Conservation (phyloP, 2,113 vertebrate species). For the Felis catus region DNA sequence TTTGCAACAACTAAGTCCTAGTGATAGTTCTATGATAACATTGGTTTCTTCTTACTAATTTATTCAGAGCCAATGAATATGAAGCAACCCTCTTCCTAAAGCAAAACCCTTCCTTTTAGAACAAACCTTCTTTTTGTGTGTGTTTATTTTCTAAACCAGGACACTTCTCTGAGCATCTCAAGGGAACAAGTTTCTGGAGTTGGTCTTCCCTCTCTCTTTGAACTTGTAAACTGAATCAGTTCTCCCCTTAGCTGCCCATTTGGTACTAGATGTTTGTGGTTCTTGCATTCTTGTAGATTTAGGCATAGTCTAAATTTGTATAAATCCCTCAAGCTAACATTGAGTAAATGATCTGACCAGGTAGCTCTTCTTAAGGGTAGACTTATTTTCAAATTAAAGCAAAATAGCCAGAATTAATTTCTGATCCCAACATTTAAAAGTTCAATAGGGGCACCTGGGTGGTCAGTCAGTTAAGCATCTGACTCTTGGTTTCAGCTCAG, state of each 20-base stretch:
- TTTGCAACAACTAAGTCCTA: neutral
- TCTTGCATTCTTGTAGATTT: neutral
- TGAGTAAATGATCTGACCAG: neutral
- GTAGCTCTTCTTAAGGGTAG: neutral
- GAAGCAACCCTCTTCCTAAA: neutral
- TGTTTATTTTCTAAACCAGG: neutral
- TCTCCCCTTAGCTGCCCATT: neutral
- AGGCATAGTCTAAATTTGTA: neutral
- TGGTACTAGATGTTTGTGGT: neutral
- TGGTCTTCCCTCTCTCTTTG: neutral
- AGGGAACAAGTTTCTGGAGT: neutral
- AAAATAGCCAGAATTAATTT: neutral
- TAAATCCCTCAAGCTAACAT: neutral
- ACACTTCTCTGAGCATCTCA: neutral
- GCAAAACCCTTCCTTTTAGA: neutral
- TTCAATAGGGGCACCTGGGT: neutral
- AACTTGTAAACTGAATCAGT: neutral
- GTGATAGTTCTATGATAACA: neutral
- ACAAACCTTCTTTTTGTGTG: neutral
- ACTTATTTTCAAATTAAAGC: slow-evolving; percentile 22
- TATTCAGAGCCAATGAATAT: neutral
- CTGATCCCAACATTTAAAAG: neutral
- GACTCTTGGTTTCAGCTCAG: no score
- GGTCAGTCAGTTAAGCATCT: no score
- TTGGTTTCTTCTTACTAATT: slow-evolving; percentile 2